Evolutionary conservation across 2,113 vertebrate species (phyloP), one percentile per base, ranked within the genome.

Genomic region (Mobula hypostoma): DNA sequence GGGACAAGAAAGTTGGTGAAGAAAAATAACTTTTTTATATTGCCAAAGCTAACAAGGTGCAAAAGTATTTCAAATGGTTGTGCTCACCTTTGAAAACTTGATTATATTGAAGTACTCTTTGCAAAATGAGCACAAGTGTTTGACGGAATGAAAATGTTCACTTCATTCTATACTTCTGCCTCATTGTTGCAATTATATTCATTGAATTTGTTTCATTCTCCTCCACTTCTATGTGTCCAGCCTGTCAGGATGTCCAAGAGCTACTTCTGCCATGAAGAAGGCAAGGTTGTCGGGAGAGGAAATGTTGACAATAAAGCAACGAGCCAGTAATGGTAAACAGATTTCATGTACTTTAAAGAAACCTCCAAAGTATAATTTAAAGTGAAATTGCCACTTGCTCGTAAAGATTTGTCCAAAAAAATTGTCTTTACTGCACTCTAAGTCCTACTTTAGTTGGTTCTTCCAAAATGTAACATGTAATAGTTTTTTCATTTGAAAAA

Each of bases 211-310:
- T 93, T 76, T 93, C 36, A 32, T 27, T 80, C 94, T 94, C 94
- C 94, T 90, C 40, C 80, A 79, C 95, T 95, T 95, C 92, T 94
- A 95, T 95, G 94, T 95, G 95, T 95, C 94, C 96, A 99, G 98
- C 97, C 97, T 99, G 95, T 99, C 99, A 14, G 99, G 99, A 96
- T 99, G 99, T 96, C 99, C 99, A 1, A 97, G 99, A 94, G 99
- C 99, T 96, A 99, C 98, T 70, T 99, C 98, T 5, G 98, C 98
- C 91, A 99, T 99, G 99, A 99, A 99, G 98, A 99, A 99, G 96
- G 99, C 99, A 94, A 97, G 99, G 95, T 97, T 99, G 95, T 99
- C 98, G 0, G 98, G 98, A 95, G 98, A 99, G 96, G 98, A 99
- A 96, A 98, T 99, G 98, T 96, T 99, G 95, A 99, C 98, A 95